A percentile compares a stretch with the other conserved stretches of the same genome.
phyloP scores from a whole-genome alignment of 2,113 vertebrate species.

The Shinisaurus crocodilurus region DNA sequence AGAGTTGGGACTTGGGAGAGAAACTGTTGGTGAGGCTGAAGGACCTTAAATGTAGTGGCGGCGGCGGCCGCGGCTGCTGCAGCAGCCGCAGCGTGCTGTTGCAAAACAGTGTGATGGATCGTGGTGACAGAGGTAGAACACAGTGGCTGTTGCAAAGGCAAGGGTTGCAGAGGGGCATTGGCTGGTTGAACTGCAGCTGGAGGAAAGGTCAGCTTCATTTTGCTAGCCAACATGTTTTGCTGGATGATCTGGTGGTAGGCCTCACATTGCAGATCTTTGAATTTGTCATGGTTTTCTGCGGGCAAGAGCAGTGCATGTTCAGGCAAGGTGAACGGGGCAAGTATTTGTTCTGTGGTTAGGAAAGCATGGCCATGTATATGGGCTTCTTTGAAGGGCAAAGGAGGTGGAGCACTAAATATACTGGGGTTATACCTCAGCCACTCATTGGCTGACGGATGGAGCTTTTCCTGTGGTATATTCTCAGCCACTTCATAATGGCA shows the following conservation, averaged over 20 bases:
- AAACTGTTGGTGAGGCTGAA: conserved; percentile 83
- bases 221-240: conserved; percentile 75
- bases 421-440: conserved; percentile 74
- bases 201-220: conserved; percentile 79
- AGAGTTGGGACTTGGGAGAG: conserved; percentile 81
- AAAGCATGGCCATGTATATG: conserved; percentile 71
- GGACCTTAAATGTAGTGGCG: conserved; percentile 71
- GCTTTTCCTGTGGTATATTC: conserved; percentile 62
- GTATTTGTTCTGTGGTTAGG: conserved; percentile 71
- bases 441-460: conserved; percentile 59
- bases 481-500: conserved; percentile 73
- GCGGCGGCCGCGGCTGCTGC: conserved; percentile 52
- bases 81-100: conserved; percentile 73
- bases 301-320: conserved; percentile 78
- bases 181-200: conserved; percentile 65
- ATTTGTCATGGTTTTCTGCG: conserved; percentile 75
- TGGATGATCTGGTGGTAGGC: conserved; percentile 79
- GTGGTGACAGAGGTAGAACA: conserved; percentile 83
- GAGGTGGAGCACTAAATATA: conserved; percentile 68
- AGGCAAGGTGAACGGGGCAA: conserved; percentile 74
- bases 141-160: conserved; percentile 77
- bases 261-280: conserved; percentile 77
- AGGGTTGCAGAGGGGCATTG: conserved; percentile 72
- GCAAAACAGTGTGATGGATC: conserved; percentile 83
- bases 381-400: conserved; percentile 76